phyloP scores from a whole-genome alignment of 2,113 vertebrate species.

The Xenopus tropicalis region DNA sequence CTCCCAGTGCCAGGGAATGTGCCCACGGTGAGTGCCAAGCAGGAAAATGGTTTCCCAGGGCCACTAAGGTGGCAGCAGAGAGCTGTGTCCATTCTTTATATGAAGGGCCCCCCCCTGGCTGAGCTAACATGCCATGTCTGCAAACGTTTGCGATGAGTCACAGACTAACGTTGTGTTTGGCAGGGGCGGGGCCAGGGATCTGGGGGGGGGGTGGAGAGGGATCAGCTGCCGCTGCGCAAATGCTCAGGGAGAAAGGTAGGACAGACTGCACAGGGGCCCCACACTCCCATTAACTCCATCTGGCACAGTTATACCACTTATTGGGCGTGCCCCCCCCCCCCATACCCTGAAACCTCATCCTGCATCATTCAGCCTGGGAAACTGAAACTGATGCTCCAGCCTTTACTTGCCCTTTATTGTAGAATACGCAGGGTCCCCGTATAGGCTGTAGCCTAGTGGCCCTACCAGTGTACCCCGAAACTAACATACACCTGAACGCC shows the following conservation, averaged over 20 bases:
- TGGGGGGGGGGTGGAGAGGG: neutral
- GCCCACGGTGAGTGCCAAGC: neutral
- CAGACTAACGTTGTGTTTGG: neutral
- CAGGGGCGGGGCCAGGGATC: neutral
- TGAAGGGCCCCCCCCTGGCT: conserved; percentile 1
- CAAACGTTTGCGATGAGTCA: conserved; percentile 34
- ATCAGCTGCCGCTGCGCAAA: conserved; percentile 3
- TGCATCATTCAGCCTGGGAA: too few species aligned
- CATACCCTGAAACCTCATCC: too few species aligned
- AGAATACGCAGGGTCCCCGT: too few species aligned
- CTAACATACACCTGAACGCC: too few species aligned
- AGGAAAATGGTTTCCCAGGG: too few species aligned
- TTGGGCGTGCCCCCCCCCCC: too few species aligned
- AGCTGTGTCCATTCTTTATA: conserved; percentile 3
- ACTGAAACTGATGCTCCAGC: too few species aligned
- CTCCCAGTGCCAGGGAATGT: neutral
- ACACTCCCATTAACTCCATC: too few species aligned
- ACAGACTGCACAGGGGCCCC: neutral
- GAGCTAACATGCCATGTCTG: conserved; percentile 26
- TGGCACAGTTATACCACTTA: too few species aligned
- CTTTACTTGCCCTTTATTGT: too few species aligned
- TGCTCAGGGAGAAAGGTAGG: neutral
- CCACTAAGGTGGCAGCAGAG: conserved; percentile 18
- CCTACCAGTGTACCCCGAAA: too few species aligned
- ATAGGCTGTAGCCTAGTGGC: too few species aligned